Base-by-base conservation (phyloP, 2,888 invertebrate genomes). In the Mythimna loreyi region DNA sequence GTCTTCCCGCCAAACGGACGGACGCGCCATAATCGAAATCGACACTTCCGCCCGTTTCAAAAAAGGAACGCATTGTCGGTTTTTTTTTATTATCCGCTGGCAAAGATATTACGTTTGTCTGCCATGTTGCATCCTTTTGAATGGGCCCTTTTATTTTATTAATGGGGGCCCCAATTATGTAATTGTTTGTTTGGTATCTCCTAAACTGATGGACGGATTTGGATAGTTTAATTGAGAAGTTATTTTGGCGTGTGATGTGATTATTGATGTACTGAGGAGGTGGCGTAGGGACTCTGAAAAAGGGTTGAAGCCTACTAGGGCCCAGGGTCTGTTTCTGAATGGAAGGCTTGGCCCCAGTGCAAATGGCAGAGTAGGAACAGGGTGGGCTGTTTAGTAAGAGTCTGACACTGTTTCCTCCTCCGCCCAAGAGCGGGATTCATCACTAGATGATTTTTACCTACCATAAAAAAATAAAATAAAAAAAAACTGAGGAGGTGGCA, bases 21-120 rank as follows among this genome's bases (percentile, higher is more conserved):
- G 90, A 87, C 90, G 85, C 83, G 81, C 84, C 90, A 89, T 90
- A 90, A 89, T 90, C 90, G 90, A 91, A 90, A 91, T 88, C 89
- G 90, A 90, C 90, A 88, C 91, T 88, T 89, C 89, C 91, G 90
- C 85, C 82, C 86, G 81, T 83, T 87, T 88, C 86, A 84, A 89
- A 90, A 90, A 89, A 90, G 89, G 88, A 90, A 89, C 89, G 75
- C 75, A 85, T 83, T 89, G 88, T 87, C 87, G 86, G 84, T 85
- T 82, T 82, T 88, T 78, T 87, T 85, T 85, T 85, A 85, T 83
- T 82, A 82, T 79, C 85, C 80, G 81, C 74, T 82, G 81, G 81
- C 79, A 72, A 81, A 81, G 78, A 76, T 83, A 80, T 83, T 75
- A 80, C 72, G 84, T 77, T 49, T 73, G 78, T 81, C 63, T 74